Conservation (phyloP, 2,888 invertebrate species). For the Diaprepes abbreviatus region DNA sequence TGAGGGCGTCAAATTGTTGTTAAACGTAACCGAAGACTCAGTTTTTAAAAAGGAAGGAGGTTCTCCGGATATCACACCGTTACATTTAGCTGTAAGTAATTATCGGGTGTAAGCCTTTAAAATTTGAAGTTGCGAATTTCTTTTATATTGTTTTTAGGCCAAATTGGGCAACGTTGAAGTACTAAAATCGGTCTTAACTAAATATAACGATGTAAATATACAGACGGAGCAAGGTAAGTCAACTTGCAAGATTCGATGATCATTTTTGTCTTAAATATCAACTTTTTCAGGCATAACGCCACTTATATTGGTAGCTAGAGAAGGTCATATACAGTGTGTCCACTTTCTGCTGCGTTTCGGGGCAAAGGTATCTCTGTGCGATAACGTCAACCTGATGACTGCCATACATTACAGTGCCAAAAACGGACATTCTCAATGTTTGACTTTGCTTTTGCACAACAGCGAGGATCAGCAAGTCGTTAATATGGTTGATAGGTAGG, state of each 20-base stretch:
- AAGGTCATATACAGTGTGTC: constrained; percentile 72
- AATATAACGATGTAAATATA: constrained; percentile 72
- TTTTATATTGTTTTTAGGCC: constrained; percentile 62
- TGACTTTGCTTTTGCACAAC: constrained; percentile 70
- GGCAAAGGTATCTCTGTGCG: constrained; percentile 70
- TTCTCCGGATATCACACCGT: constrained; percentile 67
- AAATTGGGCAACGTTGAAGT: constrained; percentile 73
- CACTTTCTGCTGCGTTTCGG: constrained; percentile 71
- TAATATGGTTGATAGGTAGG: constrained; percentile 66
- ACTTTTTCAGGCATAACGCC: constrained; percentile 68
- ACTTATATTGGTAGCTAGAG: constrained; percentile 72
- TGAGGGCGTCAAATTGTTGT: constrained; percentile 66
- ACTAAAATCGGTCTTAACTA: constrained; percentile 69
- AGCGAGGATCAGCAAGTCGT: constrained; percentile 67
- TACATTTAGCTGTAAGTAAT: constrained; percentile 71
- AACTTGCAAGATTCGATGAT: not conserved
- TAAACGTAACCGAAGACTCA: constrained; percentile 60
- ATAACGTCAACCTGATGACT: constrained; percentile 61
- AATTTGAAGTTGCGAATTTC: no score
- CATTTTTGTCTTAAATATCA: not conserved
- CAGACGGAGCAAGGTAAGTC: constrained; percentile 65
- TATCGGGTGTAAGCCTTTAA: not conserved
- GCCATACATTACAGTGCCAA: constrained; percentile 65
- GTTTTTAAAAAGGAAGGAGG: constrained; percentile 54
- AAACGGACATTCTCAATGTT: constrained; percentile 71